Base-by-base conservation (phyloP, 2,888 invertebrate genomes). In the Diarsia rubi region DNA sequence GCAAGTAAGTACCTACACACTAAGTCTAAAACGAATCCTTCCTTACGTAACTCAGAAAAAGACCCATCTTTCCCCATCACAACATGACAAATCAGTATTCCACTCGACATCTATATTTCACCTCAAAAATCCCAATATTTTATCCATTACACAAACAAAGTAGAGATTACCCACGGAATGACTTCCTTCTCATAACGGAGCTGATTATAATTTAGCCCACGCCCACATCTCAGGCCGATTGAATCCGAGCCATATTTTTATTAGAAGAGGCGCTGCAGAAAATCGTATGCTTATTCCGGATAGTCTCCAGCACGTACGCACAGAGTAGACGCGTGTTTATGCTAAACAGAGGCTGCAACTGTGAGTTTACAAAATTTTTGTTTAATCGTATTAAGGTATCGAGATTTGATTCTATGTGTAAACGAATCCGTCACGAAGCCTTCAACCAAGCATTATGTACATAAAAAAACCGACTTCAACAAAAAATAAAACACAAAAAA, bases 261-360 rank as follows among this genome's bases (percentile, higher is more conserved):
- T 88, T 85, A 80, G 65, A 78, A 75, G 79, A 77, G 79, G 70
- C 73, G 79, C 77, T 81, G 82, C 82, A 83, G 86, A 87, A 89
- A 88, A 90, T 89, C 85, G 81, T 85, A 88, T 87, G 86, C 79
- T 90, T 88, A 88, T 87, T 85, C 85, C 83, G 76, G 76, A 83
- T 83, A 73, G 79, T 72, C 84, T 73, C 73, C 62, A 62, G 73
- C 79, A 83, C 78, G 83, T 87, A 64, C 14, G 24, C 70, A 77
- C 37, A 89, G 88, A 81, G 73, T 79, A 83, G 60, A 2, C 9
- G 1, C 0, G 42, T 31, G 37, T 73, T 79, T 75, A 57, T 69
- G 59, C 49, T 59, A 52, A 37, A 72, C 75, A 86, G 85, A 84
- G 77, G 37, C 64, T 63, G 11, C 64, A 63, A 24, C 11, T 59